These are phyloP conservation scores for Mesocricetus auratus DNA, from an alignment of 2,113 vertebrate species.

Conservation along the genomic window DNA sequence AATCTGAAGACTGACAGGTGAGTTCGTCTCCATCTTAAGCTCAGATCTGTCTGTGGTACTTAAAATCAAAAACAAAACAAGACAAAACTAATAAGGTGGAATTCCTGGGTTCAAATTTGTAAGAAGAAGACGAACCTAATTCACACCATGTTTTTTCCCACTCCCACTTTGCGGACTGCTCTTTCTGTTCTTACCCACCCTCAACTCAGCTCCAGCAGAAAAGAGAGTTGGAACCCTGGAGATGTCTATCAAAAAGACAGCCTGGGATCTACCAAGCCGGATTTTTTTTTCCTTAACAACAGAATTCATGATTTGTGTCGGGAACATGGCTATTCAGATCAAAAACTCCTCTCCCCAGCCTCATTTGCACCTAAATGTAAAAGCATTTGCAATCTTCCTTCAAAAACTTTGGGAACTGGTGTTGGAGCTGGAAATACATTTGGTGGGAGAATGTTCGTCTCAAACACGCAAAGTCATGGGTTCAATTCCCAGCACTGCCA, in stretches of 20 bases:
- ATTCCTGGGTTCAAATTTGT: background rate
- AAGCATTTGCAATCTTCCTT: background rate
- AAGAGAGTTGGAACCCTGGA: conserved; percentile 1
- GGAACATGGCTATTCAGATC: background rate
- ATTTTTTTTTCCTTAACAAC: background rate
- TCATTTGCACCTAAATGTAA: background rate
- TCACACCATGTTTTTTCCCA: background rate
- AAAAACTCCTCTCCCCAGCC: background rate
- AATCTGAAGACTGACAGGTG: background rate
- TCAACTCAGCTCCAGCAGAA: background rate
- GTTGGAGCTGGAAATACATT: background rate
- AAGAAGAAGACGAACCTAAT: background rate
- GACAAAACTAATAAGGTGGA: background rate
- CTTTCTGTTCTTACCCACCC: background rate
- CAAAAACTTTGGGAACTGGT: background rate
- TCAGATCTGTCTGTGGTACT: background rate
- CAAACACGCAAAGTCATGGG: background rate
- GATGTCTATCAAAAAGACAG: background rate
- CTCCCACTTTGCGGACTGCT: background rate
- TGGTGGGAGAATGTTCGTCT: background rate
- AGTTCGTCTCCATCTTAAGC: conserved; percentile 3
- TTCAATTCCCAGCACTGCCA: background rate
- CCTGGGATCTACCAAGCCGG: background rate
- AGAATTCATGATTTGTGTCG: background rate
- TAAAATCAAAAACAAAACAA: background rate